These are phyloP conservation scores for Agapornis canus DNA, from an alignment of 2,797 vertebrate genomes.

Conservation along the genomic window DNA sequence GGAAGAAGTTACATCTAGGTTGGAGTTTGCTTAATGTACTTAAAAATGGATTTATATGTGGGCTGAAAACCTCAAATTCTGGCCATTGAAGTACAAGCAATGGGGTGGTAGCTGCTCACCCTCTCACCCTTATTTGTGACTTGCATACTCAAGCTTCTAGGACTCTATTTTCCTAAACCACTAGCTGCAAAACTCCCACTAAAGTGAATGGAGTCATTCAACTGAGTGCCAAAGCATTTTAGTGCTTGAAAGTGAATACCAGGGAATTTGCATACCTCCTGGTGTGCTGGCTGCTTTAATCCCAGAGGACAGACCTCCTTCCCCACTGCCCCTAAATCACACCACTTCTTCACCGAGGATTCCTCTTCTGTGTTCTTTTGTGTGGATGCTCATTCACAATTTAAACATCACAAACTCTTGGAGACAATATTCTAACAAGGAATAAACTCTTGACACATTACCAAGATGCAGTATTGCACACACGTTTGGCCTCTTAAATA, in stretches of 20 bases:
- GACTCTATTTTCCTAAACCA: constrained; percentile 21
- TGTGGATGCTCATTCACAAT: background rate
- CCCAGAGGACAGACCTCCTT: background rate
- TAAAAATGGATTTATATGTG: background rate
- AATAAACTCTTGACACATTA: background rate
- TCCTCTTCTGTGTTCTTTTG: background rate
- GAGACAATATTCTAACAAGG: background rate
- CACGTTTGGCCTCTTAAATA: background rate
- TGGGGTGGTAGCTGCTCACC: background rate
- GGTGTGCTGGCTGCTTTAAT: background rate
- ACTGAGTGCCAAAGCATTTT: background rate
- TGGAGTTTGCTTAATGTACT: background rate
- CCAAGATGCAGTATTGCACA: background rate
- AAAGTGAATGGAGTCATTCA: constrained; percentile 55
- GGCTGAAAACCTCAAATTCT: background rate
- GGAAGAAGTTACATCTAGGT: background rate
- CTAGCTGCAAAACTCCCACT: background rate
- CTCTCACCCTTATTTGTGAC: background rate
- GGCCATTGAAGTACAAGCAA: background rate
- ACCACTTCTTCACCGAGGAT: background rate
- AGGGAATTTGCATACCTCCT: constrained; percentile 24
- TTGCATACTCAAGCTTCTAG: background rate
- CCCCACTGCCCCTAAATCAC: background rate
- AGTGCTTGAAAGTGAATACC: constrained; percentile 10
- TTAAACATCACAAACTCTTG: background rate